Evolutionary conservation across 2,797 vertebrate species (phyloP).

Genomic region (Podarcis siculus): DNA sequence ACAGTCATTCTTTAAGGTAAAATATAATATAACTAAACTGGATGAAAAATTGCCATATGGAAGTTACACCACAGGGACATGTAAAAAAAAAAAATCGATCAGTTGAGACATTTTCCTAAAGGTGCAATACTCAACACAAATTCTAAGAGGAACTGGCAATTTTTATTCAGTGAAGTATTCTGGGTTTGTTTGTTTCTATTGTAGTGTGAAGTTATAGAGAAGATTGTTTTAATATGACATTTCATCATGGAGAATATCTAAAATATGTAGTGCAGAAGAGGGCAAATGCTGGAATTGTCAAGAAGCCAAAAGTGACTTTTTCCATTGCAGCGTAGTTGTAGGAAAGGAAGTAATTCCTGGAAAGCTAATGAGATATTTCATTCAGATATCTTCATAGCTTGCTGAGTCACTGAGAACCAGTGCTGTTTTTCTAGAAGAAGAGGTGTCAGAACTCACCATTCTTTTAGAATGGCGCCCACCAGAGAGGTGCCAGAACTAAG

Average conservation of each 20-base stretch:
- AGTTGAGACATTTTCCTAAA: background rate
- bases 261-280: background rate
- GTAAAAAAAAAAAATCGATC: background rate
- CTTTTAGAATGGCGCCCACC: too few species aligned
- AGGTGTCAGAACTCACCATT: too few species aligned
- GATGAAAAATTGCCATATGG: conserved; percentile 28
- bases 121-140: background rate
- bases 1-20: conserved; percentile 23
- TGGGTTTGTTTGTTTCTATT: too few species aligned
- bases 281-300: background rate
- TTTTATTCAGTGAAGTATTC: background rate
- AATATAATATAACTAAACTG: conserved; percentile 48
- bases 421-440: too few species aligned
- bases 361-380: too few species aligned
- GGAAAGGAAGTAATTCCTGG: too few species aligned
- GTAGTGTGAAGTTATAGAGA: background rate
- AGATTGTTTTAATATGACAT: background rate
- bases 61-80: background rate
- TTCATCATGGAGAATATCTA: background rate
- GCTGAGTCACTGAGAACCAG: too few species aligned
- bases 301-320: too few species aligned
- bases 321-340: too few species aligned
- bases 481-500: too few species aligned
- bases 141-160: background rate
- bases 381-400: too few species aligned